Base-by-base conservation (phyloP, 2,888 invertebrate genomes). In the Harpalus rufipes region DNA sequence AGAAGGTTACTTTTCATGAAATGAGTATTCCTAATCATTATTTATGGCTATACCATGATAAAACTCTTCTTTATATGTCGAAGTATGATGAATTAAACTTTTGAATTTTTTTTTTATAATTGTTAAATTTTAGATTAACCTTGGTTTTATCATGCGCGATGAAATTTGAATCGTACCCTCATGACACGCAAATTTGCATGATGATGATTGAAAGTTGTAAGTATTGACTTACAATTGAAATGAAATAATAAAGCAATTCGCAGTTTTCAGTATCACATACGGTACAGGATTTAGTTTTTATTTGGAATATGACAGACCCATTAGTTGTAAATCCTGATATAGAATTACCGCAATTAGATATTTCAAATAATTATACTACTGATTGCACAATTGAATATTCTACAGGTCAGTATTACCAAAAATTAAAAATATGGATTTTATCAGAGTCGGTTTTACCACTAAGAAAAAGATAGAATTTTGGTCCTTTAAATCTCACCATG, bases 11-110 rank as follows among this genome's bases (percentile, higher is more conserved):
- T 14, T 97, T 97, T 89, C 97, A 97, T 88, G 97, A 97, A 92
- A 97, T 97, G 97, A 97, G 97, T 90, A 97, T 97, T 90, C 97
- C 97, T 0, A 97, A 97, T 90, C 97, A 97, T 91, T 97, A 97
- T 90, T 92, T 97, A 10, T 97, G 97, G 97, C 91, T 97, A 86
- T 97, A 97, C 88, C 96, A 97, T 89, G 97, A 97, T 90, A 97
- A 97, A 91, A 97, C 97, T 0, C 92, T 97, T 86, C 94, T 97
- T 39, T 97, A 97, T 90, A 97, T 97, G 97, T 97, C 97, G 58
- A 97, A 97, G 96, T 97, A 91, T 93, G 94, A 58, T 76, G 10
- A 7, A 18, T 56, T 59, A 56, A 74, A 74, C 18, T 12, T 56
- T 76, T 82, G 16, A 78, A 18, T 56, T 21, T 18, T 80, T 80